These are phyloP conservation scores for Gopherus flavomarginatus DNA, from an alignment of 2,113 vertebrate genomes.

Conservation along the genomic window DNA sequence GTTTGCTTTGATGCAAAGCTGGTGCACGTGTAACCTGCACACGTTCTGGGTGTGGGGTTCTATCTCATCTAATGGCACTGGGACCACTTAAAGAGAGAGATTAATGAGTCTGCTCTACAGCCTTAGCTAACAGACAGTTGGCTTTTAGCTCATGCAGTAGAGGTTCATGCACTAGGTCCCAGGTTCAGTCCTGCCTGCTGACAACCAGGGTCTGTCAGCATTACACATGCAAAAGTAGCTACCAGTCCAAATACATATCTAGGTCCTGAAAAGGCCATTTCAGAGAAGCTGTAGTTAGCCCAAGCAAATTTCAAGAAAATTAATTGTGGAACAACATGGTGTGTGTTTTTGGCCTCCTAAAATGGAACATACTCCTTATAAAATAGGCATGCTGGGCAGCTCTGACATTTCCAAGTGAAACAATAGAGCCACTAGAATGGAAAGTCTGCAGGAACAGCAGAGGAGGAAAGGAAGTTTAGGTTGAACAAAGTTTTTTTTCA, in stretches of 20 bases:
- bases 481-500: conserved; percentile 79
- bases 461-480: conserved; percentile 79
- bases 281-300: conserved; percentile 2
- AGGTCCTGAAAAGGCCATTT: not conserved
- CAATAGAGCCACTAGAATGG: conserved; percentile 57
- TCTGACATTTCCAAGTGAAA: conserved; percentile 69
- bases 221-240: not conserved
- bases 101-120: too few relatives aligned
- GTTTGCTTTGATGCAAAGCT: conserved; percentile 66
- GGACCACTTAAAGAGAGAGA: too few relatives aligned
- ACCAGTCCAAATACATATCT: conserved; percentile 31
- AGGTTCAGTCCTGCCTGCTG: too few relatives aligned
- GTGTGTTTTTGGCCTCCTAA: conserved; percentile 64
- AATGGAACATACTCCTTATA: conserved; percentile 54
- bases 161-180: too few relatives aligned
- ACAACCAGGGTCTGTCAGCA: too few relatives aligned
- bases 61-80: too few relatives aligned
- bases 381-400: conserved; percentile 38
- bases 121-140: too few relatives aligned
- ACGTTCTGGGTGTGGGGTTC: too few relatives aligned
- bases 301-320: conserved; percentile 63
- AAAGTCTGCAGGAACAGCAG: conserved; percentile 70
- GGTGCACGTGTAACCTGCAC: not conserved
- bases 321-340: conserved; percentile 75
- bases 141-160: too few relatives aligned